Percentiles rank a stretch among this genome's conserved stretches.
These are phyloP conservation scores for Bombyx mori DNA, from an alignment of 1,140 invertebrate species.

Conservation along the genomic window ASM3026992v2 NC_085122.1:2474501-2475000, in stretches of 20 bases:
- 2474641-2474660: conserved; percentile 96
- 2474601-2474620: conserved; percentile 83
- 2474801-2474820: conserved; percentile 92
- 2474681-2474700: conserved; percentile 85
- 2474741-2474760: conserved; percentile 89
- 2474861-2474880: neutral
- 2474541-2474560: too few relatives aligned
- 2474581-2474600: too few relatives aligned
- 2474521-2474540: too few relatives aligned
- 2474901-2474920: too few relatives aligned
- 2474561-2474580: too few relatives aligned
- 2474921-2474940: too few relatives aligned
- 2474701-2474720: conserved; percentile 93
- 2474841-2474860: neutral
- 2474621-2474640: conserved; percentile 94
- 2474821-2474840: conserved; percentile 82
- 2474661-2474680: conserved; percentile 96
- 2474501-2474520: too few relatives aligned
- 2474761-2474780: conserved; percentile 96
- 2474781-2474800: conserved; percentile 92
- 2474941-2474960: too few relatives aligned
- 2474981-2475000: too few relatives aligned
- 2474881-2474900: too few relatives aligned
- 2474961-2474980: too few relatives aligned
- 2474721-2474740: conserved; percentile 86